Evolutionary conservation across 2,888 invertebrate species (phyloP), one percentile per base, ranked within the genome.

Genomic region (Phrixothrix hirtus): DNA sequence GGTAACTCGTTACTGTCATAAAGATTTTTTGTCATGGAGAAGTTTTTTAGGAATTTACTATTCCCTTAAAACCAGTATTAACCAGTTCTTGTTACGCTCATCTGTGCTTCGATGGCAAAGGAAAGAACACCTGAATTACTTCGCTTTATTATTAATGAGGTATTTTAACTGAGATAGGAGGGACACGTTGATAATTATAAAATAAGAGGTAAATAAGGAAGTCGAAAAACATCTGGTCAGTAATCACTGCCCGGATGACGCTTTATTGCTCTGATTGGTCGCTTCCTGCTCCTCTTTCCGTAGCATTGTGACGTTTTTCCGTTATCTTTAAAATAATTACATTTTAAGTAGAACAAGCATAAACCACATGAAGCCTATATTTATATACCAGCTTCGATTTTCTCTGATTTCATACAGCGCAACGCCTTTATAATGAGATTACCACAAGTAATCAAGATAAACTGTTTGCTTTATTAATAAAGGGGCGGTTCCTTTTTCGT

Each of bases 181-280:
- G 26, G 21, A 45, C 17, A 45, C 25, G 27, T 16, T 26, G n/a
- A n/a, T n/a, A n/a, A n/a, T n/a, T n/a, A 42, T 27, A 51, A 51
- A 51, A 51, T 34, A 51, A 44, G 46, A 41, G 36, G 38, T 38
- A 37, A 53, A 46, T 48, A 47, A 53, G 48, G 47, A 53, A 48
- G 47, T 48, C 32, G 29, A 38, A 17, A 42, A 53, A 53, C 53
- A 53, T 69, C 68, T 69, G 67, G 61, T 55, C 61, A 46, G 59
- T 63, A 71, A 71, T 71, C 69, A 69, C 59, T 59, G 66, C 61
- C 71, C 71, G 71, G 71, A 71, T 69, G 69, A 65, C 64, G 65
- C 58, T 66, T 66, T 63, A 70, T 70, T 69, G 65, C 63, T 60
- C 64, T 68, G 70, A 71, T 71, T 71, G 69, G 68, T 63, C 62